Evolutionary conservation across 2,888 invertebrate genomes (phyloP).

Genomic region (Helobdella robusta): DNA sequence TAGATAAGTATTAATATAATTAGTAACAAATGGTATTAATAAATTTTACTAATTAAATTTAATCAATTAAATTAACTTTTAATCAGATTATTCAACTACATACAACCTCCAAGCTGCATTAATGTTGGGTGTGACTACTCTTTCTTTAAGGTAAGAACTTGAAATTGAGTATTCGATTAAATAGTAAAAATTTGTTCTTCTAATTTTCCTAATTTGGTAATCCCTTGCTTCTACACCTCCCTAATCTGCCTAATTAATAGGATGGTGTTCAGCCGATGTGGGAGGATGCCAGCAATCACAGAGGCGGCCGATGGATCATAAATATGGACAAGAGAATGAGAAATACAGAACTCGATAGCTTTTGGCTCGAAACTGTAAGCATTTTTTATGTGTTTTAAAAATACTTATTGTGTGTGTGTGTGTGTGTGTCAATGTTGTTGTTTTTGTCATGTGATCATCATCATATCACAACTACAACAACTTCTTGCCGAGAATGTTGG

Average conservation of each 20-base stretch:
- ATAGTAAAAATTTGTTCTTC: not conserved
- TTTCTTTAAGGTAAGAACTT: constrained; percentile 49
- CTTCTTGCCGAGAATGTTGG: too few species aligned
- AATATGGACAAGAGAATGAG: constrained; percentile 53
- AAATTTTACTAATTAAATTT: not conserved
- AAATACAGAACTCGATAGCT: constrained; percentile 58
- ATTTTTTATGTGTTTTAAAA: not conserved
- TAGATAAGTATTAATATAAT: too few species aligned
- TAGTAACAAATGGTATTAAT: not conserved
- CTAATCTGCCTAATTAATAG: constrained; percentile 43
- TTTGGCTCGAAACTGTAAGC: constrained; percentile 63
- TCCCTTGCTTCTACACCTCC: not conserved
- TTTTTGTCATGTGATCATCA: too few species aligned
- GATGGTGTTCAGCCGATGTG: constrained; percentile 84
- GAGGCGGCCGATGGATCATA: constrained; percentile 85
- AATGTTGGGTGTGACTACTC: constrained; percentile 73
- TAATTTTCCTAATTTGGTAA: too few species aligned
- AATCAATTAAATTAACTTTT: constrained; percentile 14
- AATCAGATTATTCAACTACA: constrained; percentile 77
- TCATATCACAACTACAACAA: too few species aligned
- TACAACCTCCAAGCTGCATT: constrained; percentile 75
- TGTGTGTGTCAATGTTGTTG: too few species aligned
- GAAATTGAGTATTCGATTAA: not conserved
- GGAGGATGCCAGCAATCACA: constrained; percentile 83
- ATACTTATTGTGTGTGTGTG: too few species aligned